phyloP scores from a whole-genome alignment of 2,113 vertebrate genomes.

The Phyllostomus hastatus region DNA sequence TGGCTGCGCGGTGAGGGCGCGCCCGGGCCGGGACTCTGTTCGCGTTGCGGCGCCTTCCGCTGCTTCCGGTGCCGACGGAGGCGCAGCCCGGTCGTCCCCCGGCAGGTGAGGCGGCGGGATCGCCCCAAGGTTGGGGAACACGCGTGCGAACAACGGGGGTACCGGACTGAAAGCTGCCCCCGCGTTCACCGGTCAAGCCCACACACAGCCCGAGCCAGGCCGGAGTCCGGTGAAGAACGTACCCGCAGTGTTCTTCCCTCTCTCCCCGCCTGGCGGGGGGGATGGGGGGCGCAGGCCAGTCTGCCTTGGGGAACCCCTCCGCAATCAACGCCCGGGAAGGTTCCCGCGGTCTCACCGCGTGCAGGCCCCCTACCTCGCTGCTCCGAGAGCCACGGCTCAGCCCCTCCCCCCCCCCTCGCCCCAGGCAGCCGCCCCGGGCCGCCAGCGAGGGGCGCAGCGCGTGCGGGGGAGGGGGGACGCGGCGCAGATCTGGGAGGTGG shows the following conservation, averaged over 20 bases:
- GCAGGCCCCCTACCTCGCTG: background rate
- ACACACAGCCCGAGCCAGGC: background rate
- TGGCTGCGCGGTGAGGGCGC: background rate
- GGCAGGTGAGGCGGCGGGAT: slow-evolving; percentile 7
- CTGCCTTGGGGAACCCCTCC: background rate
- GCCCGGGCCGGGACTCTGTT: background rate
- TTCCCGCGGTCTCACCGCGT: background rate
- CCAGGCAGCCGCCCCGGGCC: background rate
- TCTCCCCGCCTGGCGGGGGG: background rate
- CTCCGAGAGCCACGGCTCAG: background rate
- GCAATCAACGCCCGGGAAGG: background rate
- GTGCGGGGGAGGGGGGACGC: too few species aligned
- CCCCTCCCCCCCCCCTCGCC: accelerated
- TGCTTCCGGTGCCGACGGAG: background rate
- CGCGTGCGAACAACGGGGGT: background rate
- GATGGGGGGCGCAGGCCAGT: accelerated
- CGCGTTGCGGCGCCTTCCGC: slow-evolving; percentile 44
- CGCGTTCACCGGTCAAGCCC: background rate
- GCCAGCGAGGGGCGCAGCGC: too few species aligned
- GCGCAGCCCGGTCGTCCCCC: background rate
- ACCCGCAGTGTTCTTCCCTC: slow-evolving; percentile 20
- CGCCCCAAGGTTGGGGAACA: slow-evolving; percentile 17
- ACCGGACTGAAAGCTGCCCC: background rate
- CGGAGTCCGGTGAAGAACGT: slow-evolving; percentile 19
- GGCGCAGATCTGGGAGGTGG: background rate